Base-by-base conservation (phyloP, 1,140 invertebrate genomes). In the Trinorchestia longiramus region DNA sequence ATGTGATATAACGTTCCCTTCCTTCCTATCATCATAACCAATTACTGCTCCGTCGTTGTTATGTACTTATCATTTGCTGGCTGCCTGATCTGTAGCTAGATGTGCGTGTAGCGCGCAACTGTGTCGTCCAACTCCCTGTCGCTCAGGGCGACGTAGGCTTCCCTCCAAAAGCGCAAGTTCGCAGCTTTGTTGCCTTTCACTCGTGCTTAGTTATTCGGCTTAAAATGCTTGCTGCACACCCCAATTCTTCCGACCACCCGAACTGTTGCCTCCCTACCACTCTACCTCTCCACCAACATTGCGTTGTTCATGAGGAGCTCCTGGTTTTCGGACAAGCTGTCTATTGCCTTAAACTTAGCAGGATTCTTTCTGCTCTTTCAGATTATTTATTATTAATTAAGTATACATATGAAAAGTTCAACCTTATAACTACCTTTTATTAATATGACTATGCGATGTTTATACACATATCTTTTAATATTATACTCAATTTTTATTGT, bases 401-500 rank as follows among this genome's bases (percentile, higher is more conserved):
- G 92, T 45, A 94, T 47, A 45, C 43, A n/a, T 45, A 94, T 94
- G 44, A 94, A 94, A 94, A 47, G 62, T 94, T 47, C 92, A 94
- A 94, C 43, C 40, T 94, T 43, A 90, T 90, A 90, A 41, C 62
- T 91, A 91, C 88, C 88, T 43, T 91, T 91, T 91, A 91, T 91
- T 94, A 43, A 43, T 43, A 44, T 94, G 92, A 94, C 43, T 94
- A 94, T 47, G 92, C 92, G 44, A 94, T 94, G 92, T 94, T 94
- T 94, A n/a, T 45, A 94, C 92, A 94, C 92, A 94, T 94, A 94
- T 94, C 92, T 94, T 94, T 94, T 94, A 94, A 94, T 94, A 94
- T 94, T 94, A 94, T 94, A 47, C 44, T 44, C 92, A 94, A 90
- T 90, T 94, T 94, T 94, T 94, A 94, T 45, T 47, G 92, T 94